A percentile compares a stretch with the other conserved stretches of the same genome.
Evolutionary conservation across 2,113 vertebrate genomes (phyloP).

Genomic region (Carassius auratus): DNA sequence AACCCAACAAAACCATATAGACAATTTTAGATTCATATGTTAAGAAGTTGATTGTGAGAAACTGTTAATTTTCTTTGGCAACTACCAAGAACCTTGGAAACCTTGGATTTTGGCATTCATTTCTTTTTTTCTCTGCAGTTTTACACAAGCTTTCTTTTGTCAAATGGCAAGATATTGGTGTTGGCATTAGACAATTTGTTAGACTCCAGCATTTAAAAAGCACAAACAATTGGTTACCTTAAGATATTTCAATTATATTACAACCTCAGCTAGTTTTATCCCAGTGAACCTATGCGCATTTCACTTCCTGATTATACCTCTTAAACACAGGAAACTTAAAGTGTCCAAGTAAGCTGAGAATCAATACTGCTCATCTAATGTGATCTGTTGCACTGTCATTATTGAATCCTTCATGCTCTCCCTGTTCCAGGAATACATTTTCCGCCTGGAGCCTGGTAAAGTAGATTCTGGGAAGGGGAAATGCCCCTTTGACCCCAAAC

Average conservation of each 20-base stretch:
- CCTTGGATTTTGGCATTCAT: neutral
- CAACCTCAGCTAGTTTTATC: slow-evolving; percentile 55
- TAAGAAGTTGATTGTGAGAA: neutral
- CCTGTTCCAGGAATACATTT: slow-evolving; percentile 89
- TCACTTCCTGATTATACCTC: slow-evolving; percentile 61
- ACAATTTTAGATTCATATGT: slow-evolving; percentile 53
- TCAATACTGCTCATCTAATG: slow-evolving; percentile 54
- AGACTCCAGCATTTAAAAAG: neutral
- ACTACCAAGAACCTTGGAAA: neutral
- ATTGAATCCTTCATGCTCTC: slow-evolving; percentile 28
- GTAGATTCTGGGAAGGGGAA: slow-evolving; percentile 98
- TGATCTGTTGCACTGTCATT: slow-evolving; percentile 30
- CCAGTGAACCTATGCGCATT: slow-evolving; percentile 58
- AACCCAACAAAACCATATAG: slow-evolving; percentile 65
- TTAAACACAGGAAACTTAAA: slow-evolving; percentile 10
- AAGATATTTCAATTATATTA: slow-evolving; percentile 9
- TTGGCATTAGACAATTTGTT: neutral
- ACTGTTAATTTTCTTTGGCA: slow-evolving; percentile 3
- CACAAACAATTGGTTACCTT: neutral
- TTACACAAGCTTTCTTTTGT: neutral
- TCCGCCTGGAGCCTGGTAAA: slow-evolving; percentile 93
- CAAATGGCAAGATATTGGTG: neutral
- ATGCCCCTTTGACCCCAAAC: slow-evolving; percentile 97
- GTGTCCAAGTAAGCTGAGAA: slow-evolving; percentile 35
- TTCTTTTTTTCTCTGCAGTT: slow-evolving; percentile 1